Evolutionary conservation across 1,140 invertebrate genomes (phyloP), one percentile per base, ranked within the genome.

Genomic region (Drosophila auraria): DNA sequence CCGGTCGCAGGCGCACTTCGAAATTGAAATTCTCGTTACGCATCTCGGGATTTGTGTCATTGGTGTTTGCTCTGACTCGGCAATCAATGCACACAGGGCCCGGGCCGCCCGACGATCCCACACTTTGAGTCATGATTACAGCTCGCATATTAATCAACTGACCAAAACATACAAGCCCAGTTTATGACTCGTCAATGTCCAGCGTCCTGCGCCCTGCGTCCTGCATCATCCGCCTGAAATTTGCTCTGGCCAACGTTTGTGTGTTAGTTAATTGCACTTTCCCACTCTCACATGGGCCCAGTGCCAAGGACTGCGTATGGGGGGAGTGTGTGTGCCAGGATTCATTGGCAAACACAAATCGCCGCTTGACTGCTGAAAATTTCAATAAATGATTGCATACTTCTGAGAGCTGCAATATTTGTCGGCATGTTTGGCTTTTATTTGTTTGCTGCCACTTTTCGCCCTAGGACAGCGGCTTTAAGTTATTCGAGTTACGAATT

Each of bases 61-160:
- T 54, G 50, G 44, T 83, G 71, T 84, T 84, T 80, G 81, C 53
- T 59, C 80, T 74, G 74, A 70, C 57, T 60, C 38, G 60, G 75
- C 83, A 86, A 82, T 75, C 69, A 82, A 57, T 57, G 74, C 56
- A 70, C 23, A 65, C 38, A 69, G 25, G 23, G 23, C 45, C 44
- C 36, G 59, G 44, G 38, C 17, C 17, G 44, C 44, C 17, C 17
- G 17, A 36, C 49, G 23, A 56, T 62, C 60, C 20, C 33, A 63
- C 51, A 40, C 51, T 58, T 58, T 38, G 51, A 65, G 25, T 11
- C 64, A 51, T 53, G 68, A 59, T 47, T 64, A 49, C 56, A 49
- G 73, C 65, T 70, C 54, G 58, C 66, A 76, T 87, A 83, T 87
- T 83, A 87, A 87, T 87, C 80, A 80, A 87, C 65, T 87, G 83